Percentiles rank a stretch among this genome's conserved stretches.
Conservation (phyloP, 2,888 invertebrate species). For the Papilio gigon region DNA sequence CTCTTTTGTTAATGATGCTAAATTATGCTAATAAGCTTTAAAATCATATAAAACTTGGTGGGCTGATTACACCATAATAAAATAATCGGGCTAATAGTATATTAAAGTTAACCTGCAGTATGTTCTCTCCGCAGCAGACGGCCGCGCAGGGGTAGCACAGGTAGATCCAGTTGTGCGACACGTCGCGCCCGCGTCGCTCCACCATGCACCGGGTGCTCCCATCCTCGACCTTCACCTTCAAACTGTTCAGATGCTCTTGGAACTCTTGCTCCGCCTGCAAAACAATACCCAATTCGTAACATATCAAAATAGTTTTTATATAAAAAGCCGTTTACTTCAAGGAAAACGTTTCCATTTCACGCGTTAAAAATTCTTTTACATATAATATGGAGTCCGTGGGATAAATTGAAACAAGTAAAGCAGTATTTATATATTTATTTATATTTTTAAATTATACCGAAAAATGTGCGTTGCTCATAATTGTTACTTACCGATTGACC, state of each 20-base stretch:
- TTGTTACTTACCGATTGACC: conserved; percentile 33
- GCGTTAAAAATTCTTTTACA: not conserved
- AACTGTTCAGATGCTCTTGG: conserved; percentile 69
- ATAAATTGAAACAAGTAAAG: conserved; percentile 45
- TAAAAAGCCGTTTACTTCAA: not conserved
- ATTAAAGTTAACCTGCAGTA: conserved; percentile 67
- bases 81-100: too few species aligned
- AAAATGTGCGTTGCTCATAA: conserved; percentile 15
- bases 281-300: conserved; percentile 34
- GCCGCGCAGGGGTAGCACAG: conserved; percentile 81
- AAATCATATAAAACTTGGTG: too few species aligned
- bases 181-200: conserved; percentile 72
- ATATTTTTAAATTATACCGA: conserved; percentile 17
- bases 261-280: conserved; percentile 76
- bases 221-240: conserved; percentile 76
- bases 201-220: conserved; percentile 72
- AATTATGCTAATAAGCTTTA: too few species aligned
- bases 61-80: too few species aligned
- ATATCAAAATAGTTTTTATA: not conserved
- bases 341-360: not conserved
- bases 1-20: too few species aligned
- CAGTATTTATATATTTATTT: conserved; percentile 44
- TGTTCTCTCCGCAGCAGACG: conserved; percentile 72
- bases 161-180: conserved; percentile 75
- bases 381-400: conserved; percentile 16